These are phyloP conservation scores for Meriones psammophilus DNA, from an alignment of 2,797 vertebrate species.

Conservation along the genomic window DNA sequence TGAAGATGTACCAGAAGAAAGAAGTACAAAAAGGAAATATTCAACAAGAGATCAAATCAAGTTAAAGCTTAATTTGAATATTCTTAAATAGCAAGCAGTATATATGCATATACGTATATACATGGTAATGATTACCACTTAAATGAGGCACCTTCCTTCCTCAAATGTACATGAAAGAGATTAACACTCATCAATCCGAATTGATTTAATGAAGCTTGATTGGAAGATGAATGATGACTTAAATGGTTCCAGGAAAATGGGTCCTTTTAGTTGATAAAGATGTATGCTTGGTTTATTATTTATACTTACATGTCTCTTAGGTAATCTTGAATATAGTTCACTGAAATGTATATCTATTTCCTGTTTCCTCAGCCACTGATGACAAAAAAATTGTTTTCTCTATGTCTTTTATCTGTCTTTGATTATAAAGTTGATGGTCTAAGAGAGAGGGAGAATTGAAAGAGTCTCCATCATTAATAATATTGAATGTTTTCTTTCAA, in stretches of 20 bases:
- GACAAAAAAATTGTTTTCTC: slow-evolving; percentile 33
- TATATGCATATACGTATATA: slow-evolving; percentile 13
- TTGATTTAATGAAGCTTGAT: slow-evolving; percentile 76
- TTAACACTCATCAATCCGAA: slow-evolving; percentile 74
- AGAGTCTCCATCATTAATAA: slow-evolving; percentile 10
- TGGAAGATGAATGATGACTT: slow-evolving; percentile 59
- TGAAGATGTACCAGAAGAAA: background rate
- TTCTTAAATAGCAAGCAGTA: slow-evolving; percentile 45
- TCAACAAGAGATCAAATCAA: slow-evolving; percentile 59
- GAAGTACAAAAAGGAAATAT: slow-evolving; percentile 25
- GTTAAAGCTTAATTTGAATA: slow-evolving; percentile 65
- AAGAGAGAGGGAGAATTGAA: slow-evolving; percentile 19
- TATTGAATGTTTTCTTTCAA: slow-evolving; percentile 17
- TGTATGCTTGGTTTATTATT: slow-evolving; percentile 53
- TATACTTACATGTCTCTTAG: slow-evolving; percentile 4
- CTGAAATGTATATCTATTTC: slow-evolving; percentile 9
- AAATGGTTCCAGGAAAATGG: slow-evolving; percentile 47
- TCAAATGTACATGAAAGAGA: slow-evolving; percentile 60
- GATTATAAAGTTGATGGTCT: slow-evolving; percentile 60
- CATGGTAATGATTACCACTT: slow-evolving; percentile 56
- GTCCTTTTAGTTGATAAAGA: background rate
- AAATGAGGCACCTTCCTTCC: slow-evolving; percentile 68
- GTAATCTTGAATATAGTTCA: slow-evolving; percentile 57
- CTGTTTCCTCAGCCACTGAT: background rate
- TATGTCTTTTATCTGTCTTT: slow-evolving; percentile 51